Percentiles rank a stretch among this genome's conserved stretches.
These are phyloP conservation scores for Corbicula japonica DNA, from an alignment of 2,888 invertebrate species.

Conservation along the genomic window DNA sequence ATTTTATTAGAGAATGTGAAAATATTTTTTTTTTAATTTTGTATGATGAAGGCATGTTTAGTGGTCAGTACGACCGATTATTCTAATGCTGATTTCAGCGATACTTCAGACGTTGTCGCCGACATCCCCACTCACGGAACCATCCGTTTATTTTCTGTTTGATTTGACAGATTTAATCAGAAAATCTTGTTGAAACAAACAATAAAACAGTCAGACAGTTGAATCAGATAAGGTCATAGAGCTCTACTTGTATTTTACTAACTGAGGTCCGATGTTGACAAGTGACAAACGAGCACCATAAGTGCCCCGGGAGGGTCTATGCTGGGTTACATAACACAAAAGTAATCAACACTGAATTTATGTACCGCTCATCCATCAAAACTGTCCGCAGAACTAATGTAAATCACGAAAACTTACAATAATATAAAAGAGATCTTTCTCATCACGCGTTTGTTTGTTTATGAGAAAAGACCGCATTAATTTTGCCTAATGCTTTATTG, in stretches of 20 bases:
- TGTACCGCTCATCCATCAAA: conserved; percentile 54
- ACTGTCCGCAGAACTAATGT: conserved; percentile 41
- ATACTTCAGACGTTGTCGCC: too few species aligned
- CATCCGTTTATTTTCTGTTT: too few species aligned
- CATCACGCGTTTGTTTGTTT: too few species aligned
- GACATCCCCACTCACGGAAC: too few species aligned
- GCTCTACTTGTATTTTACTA: conserved; percentile 22
- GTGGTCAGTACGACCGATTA: too few species aligned
- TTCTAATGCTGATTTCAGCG: too few species aligned
- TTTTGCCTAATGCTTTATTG: conserved; percentile 1
- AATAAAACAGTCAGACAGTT: conserved; percentile 32
- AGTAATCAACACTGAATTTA: conserved; percentile 56
- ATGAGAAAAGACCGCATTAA: too few species aligned
- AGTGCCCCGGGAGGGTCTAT: conserved; percentile 29
- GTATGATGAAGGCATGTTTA: too few species aligned
- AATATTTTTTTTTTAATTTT: too few species aligned
- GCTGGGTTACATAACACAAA: conserved; percentile 39
- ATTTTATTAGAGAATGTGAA: too few species aligned
- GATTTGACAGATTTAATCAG: too few species aligned
- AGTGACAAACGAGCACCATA: conserved; percentile 39
- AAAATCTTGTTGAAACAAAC: conserved; percentile 35
- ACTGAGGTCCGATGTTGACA: conserved; percentile 35
- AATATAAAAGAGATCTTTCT: too few species aligned
- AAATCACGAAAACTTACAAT: conserved; percentile 37
- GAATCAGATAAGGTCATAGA: conserved; percentile 22